These are phyloP conservation scores for Seladonia tumulorum DNA, from an alignment of 2,888 invertebrate genomes.

Conservation along the genomic window DNA sequence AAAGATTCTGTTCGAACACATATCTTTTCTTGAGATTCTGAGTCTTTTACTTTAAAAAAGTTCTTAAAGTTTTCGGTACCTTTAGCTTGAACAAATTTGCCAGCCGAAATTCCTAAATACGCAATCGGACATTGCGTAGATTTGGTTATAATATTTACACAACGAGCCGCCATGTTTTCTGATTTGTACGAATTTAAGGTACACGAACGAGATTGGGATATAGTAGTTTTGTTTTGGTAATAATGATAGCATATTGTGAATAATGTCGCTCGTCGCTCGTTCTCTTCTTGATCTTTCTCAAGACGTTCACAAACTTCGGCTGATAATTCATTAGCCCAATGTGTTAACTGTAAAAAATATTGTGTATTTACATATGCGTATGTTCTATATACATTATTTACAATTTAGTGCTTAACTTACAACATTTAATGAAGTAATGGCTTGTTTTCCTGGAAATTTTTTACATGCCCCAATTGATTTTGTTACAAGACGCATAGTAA, in stretches of 20 bases:
- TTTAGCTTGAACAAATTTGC: conserved; percentile 82
- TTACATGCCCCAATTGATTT: conserved; percentile 99
- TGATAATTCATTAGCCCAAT: conserved; percentile 93
- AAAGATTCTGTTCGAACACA: conserved; percentile 59
- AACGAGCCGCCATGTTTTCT: conserved; percentile 88
- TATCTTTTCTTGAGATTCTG: conserved; percentile 68
- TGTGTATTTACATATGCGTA: neutral
- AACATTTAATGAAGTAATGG: conserved; percentile 88
- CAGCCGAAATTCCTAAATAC: conserved; percentile 85
- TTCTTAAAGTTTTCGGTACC: conserved; percentile 78
- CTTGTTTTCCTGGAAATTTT: conserved; percentile 93
- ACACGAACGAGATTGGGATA: conserved; percentile 87
- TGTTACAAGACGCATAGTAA: conserved; percentile 92
- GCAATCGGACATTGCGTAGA: conserved; percentile 84
- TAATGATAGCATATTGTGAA: conserved; percentile 90
- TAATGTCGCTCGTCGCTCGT: conserved; percentile 91
- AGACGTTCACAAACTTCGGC: conserved; percentile 94
- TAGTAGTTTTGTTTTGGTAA: conserved; percentile 71
- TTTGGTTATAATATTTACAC: conserved; percentile 89
- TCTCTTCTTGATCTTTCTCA: conserved; percentile 91
- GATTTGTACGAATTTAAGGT: conserved; percentile 87
- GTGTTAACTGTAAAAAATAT: conserved; percentile 82
- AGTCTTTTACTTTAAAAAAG: conserved; percentile 79
- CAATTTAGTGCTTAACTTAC: conserved; percentile 81
- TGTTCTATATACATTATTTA: neutral